Percentiles rank a stretch among this genome's conserved stretches.
Conservation (phyloP, 2,888 invertebrate species). For the Meliscaeva auricollis region DNA sequence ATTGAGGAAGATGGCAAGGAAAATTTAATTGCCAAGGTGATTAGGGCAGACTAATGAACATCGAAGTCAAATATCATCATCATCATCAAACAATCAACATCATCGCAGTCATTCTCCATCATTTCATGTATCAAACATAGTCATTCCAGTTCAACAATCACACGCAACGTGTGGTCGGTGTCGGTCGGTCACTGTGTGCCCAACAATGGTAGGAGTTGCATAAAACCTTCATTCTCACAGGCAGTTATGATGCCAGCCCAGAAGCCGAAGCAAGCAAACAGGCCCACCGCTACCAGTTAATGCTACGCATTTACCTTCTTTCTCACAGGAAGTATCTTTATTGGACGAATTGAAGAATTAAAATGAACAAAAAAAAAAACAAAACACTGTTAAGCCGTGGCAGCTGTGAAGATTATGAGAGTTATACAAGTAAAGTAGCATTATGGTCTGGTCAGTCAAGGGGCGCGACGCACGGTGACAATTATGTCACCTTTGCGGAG, state of each 20-base stretch:
- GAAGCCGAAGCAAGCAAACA: slow-evolving; percentile 2
- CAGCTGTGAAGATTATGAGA: slow-evolving; percentile 67
- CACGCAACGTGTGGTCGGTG: slow-evolving; percentile 60
- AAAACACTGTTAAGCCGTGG: slow-evolving; percentile 59
- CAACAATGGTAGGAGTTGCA: slow-evolving; percentile 47
- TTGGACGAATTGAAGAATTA: slow-evolving; percentile 38
- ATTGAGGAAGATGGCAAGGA: slow-evolving; percentile 49
- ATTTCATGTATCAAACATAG: slow-evolving; percentile 23
- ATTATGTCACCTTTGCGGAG: slow-evolving; percentile 70
- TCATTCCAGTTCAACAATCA: slow-evolving; percentile 68
- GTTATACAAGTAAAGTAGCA: slow-evolving; percentile 54
- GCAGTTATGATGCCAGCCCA: slow-evolving; percentile 18
- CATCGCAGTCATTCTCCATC: slow-evolving; percentile 35
- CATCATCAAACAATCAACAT: slow-evolving; percentile 74
- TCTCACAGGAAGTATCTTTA: slow-evolving; percentile 71
- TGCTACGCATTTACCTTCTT: slow-evolving; percentile 55
- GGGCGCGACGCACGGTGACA: slow-evolving; percentile 66
- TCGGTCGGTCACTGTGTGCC: slow-evolving; percentile 44
- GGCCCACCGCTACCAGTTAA: slow-evolving; percentile 51
- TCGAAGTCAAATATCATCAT: slow-evolving; percentile 76
- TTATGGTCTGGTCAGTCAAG: slow-evolving; percentile 45
- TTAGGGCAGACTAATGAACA: slow-evolving; percentile 74
- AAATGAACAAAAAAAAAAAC: neutral
- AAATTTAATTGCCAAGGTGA: slow-evolving; percentile 76
- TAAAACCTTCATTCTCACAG: slow-evolving; percentile 59